phyloP scores from a whole-genome alignment of 2,797 vertebrate genomes.

The Delichon dasypus region DNA sequence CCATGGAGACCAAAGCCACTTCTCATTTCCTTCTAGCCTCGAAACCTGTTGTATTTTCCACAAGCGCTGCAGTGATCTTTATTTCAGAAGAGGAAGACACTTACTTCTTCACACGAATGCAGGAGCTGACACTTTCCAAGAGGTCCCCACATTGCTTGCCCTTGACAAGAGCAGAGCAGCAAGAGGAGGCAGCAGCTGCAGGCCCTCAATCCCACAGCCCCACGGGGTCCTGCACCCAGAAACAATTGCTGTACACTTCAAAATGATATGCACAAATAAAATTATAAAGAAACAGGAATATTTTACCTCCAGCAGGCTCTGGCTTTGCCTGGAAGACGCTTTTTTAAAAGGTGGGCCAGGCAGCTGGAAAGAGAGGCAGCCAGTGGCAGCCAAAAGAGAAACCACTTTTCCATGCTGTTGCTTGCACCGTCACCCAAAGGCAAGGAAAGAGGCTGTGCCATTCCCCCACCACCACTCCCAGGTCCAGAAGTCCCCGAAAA shows the following conservation, averaged over 20 bases:
- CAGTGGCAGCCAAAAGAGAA: background rate
- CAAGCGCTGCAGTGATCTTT: background rate
- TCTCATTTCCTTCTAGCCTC: background rate
- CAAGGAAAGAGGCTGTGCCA: background rate
- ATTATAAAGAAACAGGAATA: background rate
- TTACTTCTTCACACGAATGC: background rate
- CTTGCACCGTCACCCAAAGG: background rate
- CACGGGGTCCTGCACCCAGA: background rate
- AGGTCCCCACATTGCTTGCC: background rate
- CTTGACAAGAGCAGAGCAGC: background rate
- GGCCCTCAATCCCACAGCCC: background rate
- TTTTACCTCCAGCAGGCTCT: background rate
- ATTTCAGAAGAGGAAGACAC: background rate
- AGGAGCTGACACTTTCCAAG: background rate
- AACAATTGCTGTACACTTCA: background rate
- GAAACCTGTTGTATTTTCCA: background rate
- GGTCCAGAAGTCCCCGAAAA: background rate
- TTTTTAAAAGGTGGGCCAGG: background rate
- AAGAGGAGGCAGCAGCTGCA: background rate
- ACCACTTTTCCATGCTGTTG: background rate
- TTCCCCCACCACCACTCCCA: no score
- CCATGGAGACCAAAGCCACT: background rate
- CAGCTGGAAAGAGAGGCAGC: background rate
- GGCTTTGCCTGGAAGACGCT: background rate
- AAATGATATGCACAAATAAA: background rate